These are phyloP conservation scores for Hemithea aestivaria DNA, from an alignment of 2,888 invertebrate genomes.

Conservation along the genomic window DNA sequence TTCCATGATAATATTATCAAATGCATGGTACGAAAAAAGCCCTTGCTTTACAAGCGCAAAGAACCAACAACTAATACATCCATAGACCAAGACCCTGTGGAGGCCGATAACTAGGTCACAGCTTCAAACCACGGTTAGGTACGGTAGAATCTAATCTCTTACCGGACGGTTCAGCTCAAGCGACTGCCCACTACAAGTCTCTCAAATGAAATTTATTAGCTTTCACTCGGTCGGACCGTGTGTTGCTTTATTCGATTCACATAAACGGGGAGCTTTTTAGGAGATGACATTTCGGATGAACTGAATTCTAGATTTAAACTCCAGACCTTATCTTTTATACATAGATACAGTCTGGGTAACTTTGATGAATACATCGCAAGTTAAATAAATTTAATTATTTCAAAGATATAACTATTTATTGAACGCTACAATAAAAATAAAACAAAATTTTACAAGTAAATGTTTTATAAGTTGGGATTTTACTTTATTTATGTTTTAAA, in stretches of 20 bases:
- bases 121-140: conserved; percentile 9
- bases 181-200: conserved; percentile 5
- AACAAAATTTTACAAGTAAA: too few species aligned
- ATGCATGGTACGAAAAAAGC: not conserved
- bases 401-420: too few species aligned
- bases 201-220: conserved; percentile 14
- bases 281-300: too few species aligned
- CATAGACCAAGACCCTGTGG: not conserved
- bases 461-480: too few species aligned
- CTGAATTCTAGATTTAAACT: too few species aligned
- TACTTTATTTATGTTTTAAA: too few species aligned
- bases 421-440: too few species aligned
- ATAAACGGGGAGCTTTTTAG: conserved; percentile 5
- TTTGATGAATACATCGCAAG: too few species aligned
- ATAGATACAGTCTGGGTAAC: too few species aligned
- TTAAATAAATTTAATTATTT: too few species aligned
- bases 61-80: not conserved
- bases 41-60: not conserved
- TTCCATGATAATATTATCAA: too few species aligned
- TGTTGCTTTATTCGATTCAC: conserved; percentile 12
- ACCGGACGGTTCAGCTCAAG: conserved; percentile 4
- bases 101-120: conserved; percentile 16
- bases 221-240: conserved; percentile 5
- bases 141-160: conserved; percentile 16
- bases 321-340: too few species aligned